A percentile compares a stretch with the other conserved stretches of the same genome.
Conservation (phyloP, 2,797 vertebrate species). For the Falco berigora region DNA sequence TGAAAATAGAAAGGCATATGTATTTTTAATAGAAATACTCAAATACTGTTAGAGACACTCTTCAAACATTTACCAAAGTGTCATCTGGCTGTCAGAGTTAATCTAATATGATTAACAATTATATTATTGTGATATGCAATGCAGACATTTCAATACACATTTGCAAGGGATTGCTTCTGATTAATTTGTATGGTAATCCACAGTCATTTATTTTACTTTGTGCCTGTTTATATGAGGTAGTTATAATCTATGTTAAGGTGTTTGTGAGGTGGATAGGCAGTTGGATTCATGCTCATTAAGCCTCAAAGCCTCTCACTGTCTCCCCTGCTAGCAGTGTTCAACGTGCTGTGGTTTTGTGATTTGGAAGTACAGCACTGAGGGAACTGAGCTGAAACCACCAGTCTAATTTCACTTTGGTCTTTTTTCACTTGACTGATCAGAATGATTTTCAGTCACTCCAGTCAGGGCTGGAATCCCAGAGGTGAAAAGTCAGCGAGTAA, state of each 20-base stretch:
- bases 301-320: conserved; percentile 16
- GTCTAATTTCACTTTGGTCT: conserved; percentile 66
- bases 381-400: conserved; percentile 51
- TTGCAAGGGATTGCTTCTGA: background rate
- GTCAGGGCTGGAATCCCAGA: conserved; percentile 63
- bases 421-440: conserved; percentile 71
- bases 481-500: conserved; percentile 70
- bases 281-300: conserved; percentile 46
- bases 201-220: conserved; percentile 22
- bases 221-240: background rate
- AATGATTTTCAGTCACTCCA: conserved; percentile 75
- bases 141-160: background rate
- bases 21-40: background rate
- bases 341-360: conserved; percentile 53
- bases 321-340: conserved; percentile 32
- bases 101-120: conserved; percentile 9
- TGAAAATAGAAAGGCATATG: background rate
- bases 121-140: background rate
- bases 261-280: background rate
- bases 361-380: conserved; percentile 52
- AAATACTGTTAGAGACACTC: background rate
- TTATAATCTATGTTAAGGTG: background rate
- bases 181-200: conserved; percentile 50
- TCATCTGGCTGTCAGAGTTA: background rate
- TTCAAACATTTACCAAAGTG: background rate